phyloP scores from a whole-genome alignment of 2,113 vertebrate species.

The Isichthys henryi region DNA sequence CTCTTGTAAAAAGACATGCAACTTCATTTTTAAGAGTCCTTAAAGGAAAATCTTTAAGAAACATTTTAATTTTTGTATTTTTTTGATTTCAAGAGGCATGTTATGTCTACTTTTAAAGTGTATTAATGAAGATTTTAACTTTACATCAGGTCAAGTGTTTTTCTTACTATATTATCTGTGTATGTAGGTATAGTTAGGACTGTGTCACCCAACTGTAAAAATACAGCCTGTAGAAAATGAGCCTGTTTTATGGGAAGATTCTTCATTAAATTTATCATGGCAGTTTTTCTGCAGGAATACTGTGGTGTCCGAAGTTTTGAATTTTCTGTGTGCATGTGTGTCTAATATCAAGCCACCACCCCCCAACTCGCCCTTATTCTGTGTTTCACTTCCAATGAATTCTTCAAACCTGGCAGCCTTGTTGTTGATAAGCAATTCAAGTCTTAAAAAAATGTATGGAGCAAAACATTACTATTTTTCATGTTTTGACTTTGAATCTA shows the following conservation, averaged over 20 bases:
- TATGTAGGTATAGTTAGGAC: slow-evolving; percentile 89
- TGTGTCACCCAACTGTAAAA: slow-evolving; percentile 86
- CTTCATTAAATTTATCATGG: slow-evolving; percentile 75
- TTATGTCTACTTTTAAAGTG: slow-evolving; percentile 97
- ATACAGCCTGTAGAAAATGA: slow-evolving; percentile 83
- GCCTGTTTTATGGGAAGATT: slow-evolving; percentile 86
- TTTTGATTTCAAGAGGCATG: slow-evolving; percentile 98
- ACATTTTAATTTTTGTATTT: slow-evolving; percentile 92
- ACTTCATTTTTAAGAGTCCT: slow-evolving; percentile 86
- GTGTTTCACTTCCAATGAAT: neutral
- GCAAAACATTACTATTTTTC: neutral
- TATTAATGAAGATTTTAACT: slow-evolving; percentile 99
- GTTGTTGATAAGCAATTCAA: neutral
- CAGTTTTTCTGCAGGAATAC: slow-evolving; percentile 79
- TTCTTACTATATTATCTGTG: slow-evolving; percentile 85
- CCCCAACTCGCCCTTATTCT: neutral
- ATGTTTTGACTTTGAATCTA: neutral
- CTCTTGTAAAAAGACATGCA: slow-evolving; percentile 94
- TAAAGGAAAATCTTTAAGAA: slow-evolving; percentile 88
- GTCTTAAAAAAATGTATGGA: neutral
- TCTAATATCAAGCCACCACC: too few species aligned
- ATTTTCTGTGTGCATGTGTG: slow-evolving; percentile 21
- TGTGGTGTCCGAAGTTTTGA: slow-evolving; percentile 35
- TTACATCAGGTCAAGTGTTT: slow-evolving; percentile 88
- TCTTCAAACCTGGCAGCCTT: neutral